Conservation (phyloP, 1,140 invertebrate species). For the Capitella teleta region DNA sequence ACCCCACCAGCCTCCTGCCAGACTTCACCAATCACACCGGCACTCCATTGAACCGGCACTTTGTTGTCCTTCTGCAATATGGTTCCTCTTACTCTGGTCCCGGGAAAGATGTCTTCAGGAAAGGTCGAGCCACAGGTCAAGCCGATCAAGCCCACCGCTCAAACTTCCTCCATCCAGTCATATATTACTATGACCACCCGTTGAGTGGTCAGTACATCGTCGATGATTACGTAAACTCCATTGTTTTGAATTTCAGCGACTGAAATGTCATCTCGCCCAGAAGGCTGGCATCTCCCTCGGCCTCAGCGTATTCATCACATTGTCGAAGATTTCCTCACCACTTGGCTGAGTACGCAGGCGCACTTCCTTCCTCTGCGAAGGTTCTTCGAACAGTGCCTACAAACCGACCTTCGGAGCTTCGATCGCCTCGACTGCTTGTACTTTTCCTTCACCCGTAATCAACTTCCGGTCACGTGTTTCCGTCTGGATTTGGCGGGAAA, state of each 20-base stretch:
- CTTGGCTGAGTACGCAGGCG: constrained; percentile 36
- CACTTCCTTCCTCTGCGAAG: constrained; percentile 41
- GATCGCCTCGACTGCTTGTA: constrained; percentile 35
- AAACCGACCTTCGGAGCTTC: constrained; percentile 21
- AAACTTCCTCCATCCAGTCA: constrained; percentile 45
- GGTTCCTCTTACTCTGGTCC: not conserved
- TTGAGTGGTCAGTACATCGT: constrained; percentile 40
- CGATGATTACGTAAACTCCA: too few species aligned
- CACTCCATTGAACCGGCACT: not conserved
- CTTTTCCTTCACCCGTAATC: too few species aligned
- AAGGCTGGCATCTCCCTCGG: constrained; percentile 23
- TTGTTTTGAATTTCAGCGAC: constrained; percentile 28
- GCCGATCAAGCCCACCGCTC: constrained; percentile 41
- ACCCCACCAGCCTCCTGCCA: not conserved
- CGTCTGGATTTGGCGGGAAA: too few species aligned
- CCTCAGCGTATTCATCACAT: constrained; percentile 42
- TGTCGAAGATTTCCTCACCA: constrained; percentile 44
- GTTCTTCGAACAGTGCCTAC: constrained; percentile 33
- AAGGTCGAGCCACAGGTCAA: constrained; percentile 38
- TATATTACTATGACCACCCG: constrained; percentile 40
- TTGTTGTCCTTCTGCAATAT: not conserved
- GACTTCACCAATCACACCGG: not conserved
- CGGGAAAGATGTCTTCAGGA: constrained; percentile 38
- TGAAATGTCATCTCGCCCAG: constrained; percentile 21
- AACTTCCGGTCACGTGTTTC: too few species aligned